Evolutionary conservation across 2,797 vertebrate species (phyloP).

Genomic region (Phalanger gymnotis): DNA sequence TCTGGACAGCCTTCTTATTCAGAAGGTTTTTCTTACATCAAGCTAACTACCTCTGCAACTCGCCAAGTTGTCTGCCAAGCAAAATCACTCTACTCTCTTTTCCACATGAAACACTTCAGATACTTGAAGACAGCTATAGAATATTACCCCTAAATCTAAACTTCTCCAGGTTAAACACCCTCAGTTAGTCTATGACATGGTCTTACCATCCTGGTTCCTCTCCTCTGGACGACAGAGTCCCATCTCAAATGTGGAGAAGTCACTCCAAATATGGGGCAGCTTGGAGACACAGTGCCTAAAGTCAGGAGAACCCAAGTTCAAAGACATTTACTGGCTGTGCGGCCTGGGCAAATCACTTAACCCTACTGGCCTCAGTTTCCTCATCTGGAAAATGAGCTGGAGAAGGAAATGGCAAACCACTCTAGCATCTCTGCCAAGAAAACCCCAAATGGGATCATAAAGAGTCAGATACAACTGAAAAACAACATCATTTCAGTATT

Average conservation of each 20-base stretch:
- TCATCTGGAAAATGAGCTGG: neutral
- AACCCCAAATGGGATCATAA: neutral
- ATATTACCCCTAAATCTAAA: neutral
- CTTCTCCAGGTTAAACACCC: neutral
- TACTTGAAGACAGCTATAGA: neutral
- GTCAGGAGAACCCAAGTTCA: neutral
- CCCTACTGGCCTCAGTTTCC: neutral
- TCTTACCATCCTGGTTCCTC: neutral
- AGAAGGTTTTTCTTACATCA: neutral
- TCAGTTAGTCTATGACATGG: neutral
- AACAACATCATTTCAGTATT: neutral
- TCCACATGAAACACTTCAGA: neutral
- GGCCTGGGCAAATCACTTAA: neutral
- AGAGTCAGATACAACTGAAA: neutral
- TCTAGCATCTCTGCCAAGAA: neutral
- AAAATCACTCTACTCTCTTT: neutral
- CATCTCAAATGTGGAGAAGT: neutral
- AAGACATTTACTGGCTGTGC: neutral
- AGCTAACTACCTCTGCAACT: neutral
- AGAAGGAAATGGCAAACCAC: neutral
- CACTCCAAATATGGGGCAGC: neutral
- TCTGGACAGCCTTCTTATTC: neutral
- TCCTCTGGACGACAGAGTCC: neutral
- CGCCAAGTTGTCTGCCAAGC: neutral
- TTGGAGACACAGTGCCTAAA: neutral